Evolutionary conservation across 2,888 invertebrate genomes (phyloP).

Genomic region (Plutella xylostella): DNA sequence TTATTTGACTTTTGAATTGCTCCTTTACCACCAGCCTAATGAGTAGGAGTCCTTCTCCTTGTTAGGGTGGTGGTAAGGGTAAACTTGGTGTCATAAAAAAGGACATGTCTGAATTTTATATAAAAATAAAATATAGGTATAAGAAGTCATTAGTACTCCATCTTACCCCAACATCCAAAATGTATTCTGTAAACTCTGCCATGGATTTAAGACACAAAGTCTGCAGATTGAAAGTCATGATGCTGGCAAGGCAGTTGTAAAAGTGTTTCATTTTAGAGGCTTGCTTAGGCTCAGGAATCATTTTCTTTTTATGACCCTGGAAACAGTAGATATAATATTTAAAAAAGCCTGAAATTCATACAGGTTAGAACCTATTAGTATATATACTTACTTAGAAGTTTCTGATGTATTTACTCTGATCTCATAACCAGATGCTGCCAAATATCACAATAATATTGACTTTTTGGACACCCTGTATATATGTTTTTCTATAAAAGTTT

Average conservation of each 20-base stretch:
- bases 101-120: too few relatives aligned
- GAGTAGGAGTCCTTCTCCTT: too few relatives aligned
- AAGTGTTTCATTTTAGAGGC: conserved; percentile 77
- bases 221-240: conserved; percentile 92
- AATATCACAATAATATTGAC: neutral
- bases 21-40: too few relatives aligned
- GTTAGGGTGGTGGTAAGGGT: too few relatives aligned
- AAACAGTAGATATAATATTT: conserved; percentile 17
- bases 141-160: too few relatives aligned
- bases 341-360: neutral
- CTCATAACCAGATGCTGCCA: neutral
- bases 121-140: too few relatives aligned
- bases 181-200: conserved; percentile 79
- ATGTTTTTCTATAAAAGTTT: too few relatives aligned
- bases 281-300: conserved; percentile 76
- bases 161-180: conserved; percentile 80
- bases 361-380: neutral
- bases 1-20: too few relatives aligned
- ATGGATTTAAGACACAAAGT: conserved; percentile 84
- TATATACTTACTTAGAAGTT: too few relatives aligned
- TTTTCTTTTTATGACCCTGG: conserved; percentile 75
- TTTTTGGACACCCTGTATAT: too few relatives aligned
- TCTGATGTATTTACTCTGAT: neutral
- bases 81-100: too few relatives aligned
- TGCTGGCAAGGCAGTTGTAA: conserved; percentile 85